Evolutionary conservation across 1,140 invertebrate species (phyloP).

Genomic region (Papilio dardanus): DNA sequence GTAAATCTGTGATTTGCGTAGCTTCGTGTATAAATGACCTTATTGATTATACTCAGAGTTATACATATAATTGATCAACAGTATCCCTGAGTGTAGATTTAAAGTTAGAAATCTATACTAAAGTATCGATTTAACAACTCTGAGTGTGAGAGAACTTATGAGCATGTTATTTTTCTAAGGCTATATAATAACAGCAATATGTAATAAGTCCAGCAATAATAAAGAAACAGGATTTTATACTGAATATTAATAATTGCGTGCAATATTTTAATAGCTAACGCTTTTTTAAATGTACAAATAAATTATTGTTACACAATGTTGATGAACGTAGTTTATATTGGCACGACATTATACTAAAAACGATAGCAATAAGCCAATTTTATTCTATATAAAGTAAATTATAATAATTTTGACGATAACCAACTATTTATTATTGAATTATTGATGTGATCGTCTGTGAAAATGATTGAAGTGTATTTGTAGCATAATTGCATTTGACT

Average conservation of each 20-base stretch:
- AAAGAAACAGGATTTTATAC: not conserved
- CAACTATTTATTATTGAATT: not conserved
- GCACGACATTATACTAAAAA: not conserved
- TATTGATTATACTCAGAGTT: too few species aligned
- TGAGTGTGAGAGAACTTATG: not conserved
- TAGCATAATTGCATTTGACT: not conserved
- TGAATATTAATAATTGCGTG: not conserved
- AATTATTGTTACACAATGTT: not conserved
- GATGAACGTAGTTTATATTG: slow-evolving; percentile 5
- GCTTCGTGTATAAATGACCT: too few species aligned
- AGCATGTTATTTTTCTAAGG: not conserved
- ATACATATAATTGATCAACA: too few species aligned
- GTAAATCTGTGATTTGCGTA: too few species aligned
- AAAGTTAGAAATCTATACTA: too few species aligned
- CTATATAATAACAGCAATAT: not conserved
- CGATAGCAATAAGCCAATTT: not conserved
- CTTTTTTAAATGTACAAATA: not conserved
- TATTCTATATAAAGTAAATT: slow-evolving; percentile 3
- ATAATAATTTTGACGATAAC: not conserved
- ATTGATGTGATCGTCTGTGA: not conserved
- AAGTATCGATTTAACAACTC: too few species aligned
- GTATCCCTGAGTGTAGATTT: too few species aligned
- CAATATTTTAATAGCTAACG: not conserved
- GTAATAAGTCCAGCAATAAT: not conserved
- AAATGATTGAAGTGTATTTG: not conserved